Conservation (phyloP, 2,113 vertebrate genomes). For the Cheirogaleus medius region DNA sequence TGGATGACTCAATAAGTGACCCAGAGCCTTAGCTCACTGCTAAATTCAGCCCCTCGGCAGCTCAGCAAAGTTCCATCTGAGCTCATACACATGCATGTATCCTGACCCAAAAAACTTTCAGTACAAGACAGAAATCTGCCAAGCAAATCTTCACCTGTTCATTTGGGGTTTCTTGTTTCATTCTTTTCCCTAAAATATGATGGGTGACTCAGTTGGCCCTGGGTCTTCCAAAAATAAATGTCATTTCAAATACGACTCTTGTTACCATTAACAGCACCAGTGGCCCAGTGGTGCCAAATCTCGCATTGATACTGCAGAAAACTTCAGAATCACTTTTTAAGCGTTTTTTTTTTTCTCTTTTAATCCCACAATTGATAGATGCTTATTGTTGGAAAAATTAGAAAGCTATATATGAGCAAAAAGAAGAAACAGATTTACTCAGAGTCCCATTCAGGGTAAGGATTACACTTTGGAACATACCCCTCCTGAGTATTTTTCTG, state of each 20-base stretch:
- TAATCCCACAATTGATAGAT: background rate
- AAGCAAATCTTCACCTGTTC: conserved; percentile 67
- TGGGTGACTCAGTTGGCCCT: conserved; percentile 63
- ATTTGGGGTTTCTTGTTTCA: conserved; percentile 51
- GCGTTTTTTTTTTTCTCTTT: background rate
- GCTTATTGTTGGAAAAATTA: background rate
- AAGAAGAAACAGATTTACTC: background rate
- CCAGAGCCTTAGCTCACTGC: conserved; percentile 77
- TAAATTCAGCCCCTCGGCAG: conserved; percentile 71
- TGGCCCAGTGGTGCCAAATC: background rate
- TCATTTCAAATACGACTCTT: conserved; percentile 54
- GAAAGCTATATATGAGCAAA: background rate
- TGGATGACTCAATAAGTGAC: conserved; percentile 60
- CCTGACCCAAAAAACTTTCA: conserved; percentile 59
- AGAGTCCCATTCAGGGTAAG: background rate
- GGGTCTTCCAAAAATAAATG: conserved; percentile 71
- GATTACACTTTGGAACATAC: background rate
- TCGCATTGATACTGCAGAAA: background rate
- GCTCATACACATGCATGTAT: conserved; percentile 37
- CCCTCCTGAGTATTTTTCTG: background rate
- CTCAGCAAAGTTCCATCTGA: conserved; percentile 62
- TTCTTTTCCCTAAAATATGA: conserved; percentile 41
- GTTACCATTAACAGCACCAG: background rate
- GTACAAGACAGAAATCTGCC: conserved; percentile 59
- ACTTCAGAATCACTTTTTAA: background rate